Evolutionary conservation across 2,113 vertebrate genomes (phyloP).

Genomic region (Condylura cristata): DNA sequence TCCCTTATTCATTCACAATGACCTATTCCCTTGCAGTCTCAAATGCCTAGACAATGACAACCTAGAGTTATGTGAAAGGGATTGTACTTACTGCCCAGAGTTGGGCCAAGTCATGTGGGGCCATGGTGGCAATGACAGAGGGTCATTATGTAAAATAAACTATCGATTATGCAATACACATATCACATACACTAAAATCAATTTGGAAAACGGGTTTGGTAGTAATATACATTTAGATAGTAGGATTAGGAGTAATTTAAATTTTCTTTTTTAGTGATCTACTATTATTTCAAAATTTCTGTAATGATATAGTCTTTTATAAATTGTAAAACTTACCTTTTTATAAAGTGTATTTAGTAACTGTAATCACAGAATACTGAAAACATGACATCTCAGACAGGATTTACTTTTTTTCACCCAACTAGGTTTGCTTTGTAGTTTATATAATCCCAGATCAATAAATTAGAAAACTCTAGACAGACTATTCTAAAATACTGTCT

Average conservation of each 20-base stretch:
- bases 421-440: slow-evolving; percentile 61
- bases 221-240: not conserved
- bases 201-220: slow-evolving; percentile 37
- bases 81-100: not conserved
- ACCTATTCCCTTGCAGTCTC: not conserved
- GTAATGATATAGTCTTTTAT: not conserved
- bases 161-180: not conserved
- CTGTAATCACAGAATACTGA: slow-evolving; percentile 14
- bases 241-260: slow-evolving; percentile 3
- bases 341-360: too few relatives aligned
- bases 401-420: slow-evolving; percentile 47
- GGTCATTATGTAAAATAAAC: not conserved
- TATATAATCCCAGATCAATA: slow-evolving; percentile 60
- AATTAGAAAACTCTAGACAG: slow-evolving; percentile 44
- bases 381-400: slow-evolving; percentile 4
- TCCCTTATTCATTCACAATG: not conserved
- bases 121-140: not conserved
- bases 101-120: not conserved
- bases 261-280: slow-evolving; percentile 27
- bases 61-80: not conserved
- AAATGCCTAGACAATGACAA: not conserved
- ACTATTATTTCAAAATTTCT: not conserved
- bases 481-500: slow-evolving; percentile 51
- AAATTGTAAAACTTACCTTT: too few relatives aligned
- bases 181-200: not conserved